Evolutionary conservation across 2,113 vertebrate genomes (phyloP).

Genomic region (Zosterops lateralis): DNA sequence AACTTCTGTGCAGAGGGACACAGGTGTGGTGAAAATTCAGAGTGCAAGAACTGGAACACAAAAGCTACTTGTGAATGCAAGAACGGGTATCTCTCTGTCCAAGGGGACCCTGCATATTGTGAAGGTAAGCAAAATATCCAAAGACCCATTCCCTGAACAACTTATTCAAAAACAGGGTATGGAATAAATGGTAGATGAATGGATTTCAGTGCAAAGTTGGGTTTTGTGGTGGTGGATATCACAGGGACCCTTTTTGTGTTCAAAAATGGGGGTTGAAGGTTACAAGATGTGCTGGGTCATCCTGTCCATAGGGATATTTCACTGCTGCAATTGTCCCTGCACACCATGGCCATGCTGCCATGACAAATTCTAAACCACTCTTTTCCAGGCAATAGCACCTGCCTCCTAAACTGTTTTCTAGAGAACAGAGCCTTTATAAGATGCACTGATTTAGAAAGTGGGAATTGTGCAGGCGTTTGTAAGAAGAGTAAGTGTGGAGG

Average conservation of each 20-base stretch:
- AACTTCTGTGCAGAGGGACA: constrained; percentile 93
- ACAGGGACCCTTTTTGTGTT: neutral
- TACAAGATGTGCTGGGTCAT: neutral
- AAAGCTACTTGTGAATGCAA: constrained; percentile 92
- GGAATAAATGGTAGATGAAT: neutral
- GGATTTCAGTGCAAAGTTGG: neutral
- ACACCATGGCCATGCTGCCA: neutral
- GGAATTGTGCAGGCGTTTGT: neutral
- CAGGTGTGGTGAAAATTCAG: constrained; percentile 91
- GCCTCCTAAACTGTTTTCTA: neutral
- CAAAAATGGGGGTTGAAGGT: neutral
- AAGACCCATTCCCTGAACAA: neutral
- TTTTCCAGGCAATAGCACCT: neutral
- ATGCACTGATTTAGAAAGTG: neutral
- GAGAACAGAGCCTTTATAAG: neutral
- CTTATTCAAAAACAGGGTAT: neutral
- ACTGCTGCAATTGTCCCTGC: neutral
- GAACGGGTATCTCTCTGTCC: constrained; percentile 84
- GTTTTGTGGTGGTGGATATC: neutral
- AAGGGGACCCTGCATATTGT: constrained; percentile 88
- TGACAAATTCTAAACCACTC: accelerated
- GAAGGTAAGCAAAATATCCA: constrained; percentile 80
- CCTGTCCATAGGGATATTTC: accelerated
- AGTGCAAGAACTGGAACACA: constrained; percentile 91
- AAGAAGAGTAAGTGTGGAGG: neutral